Percentiles rank a stretch among this genome's conserved stretches.
Evolutionary conservation across 1,140 invertebrate species (phyloP).

Genomic region (Leptinotarsa undecemlineata): DNA sequence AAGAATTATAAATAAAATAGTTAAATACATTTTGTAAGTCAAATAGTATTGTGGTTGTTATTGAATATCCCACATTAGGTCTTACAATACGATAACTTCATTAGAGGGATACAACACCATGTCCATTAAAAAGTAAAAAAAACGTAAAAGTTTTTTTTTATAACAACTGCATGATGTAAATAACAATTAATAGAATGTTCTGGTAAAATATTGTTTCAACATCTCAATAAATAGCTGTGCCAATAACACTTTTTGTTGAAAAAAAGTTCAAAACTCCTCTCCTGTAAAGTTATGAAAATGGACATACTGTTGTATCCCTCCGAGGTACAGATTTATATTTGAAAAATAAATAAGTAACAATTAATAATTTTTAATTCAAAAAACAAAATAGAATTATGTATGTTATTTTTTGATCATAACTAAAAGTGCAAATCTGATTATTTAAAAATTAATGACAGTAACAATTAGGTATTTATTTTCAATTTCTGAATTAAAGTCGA

Average conservation of each 20-base stretch:
- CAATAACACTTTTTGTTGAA: slow-evolving; percentile 12
- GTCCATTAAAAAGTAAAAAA: slow-evolving; percentile 21
- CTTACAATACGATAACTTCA: not conserved
- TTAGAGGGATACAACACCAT: not conserved
- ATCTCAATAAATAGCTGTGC: slow-evolving; percentile 15
- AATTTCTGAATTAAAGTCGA: too few species aligned
- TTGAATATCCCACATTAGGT: slow-evolving; percentile 14
- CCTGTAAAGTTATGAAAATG: slow-evolving; percentile 20
- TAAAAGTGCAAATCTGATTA: too few species aligned
- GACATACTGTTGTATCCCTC: slow-evolving; percentile 15
- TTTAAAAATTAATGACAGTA: too few species aligned
- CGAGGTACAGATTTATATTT: slow-evolving; percentile 6
- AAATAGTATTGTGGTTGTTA: slow-evolving; percentile 4
- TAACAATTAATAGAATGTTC: slow-evolving; percentile 20
- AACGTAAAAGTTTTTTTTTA: slow-evolving; percentile 8
- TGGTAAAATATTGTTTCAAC: slow-evolving; percentile 13
- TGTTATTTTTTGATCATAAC: too few species aligned
- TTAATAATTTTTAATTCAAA: too few species aligned
- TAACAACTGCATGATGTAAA: slow-evolving; percentile 14
- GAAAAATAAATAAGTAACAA: too few species aligned
- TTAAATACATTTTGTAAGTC: not conserved
- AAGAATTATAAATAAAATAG: slow-evolving; percentile 13
- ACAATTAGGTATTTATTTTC: too few species aligned
- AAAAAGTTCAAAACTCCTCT: slow-evolving; percentile 20
- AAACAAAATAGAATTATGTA: too few species aligned